Evolutionary conservation across 2,888 invertebrate species (phyloP), one percentile per base, ranked within the genome.

Genomic region (Schizaphis graminum): DNA sequence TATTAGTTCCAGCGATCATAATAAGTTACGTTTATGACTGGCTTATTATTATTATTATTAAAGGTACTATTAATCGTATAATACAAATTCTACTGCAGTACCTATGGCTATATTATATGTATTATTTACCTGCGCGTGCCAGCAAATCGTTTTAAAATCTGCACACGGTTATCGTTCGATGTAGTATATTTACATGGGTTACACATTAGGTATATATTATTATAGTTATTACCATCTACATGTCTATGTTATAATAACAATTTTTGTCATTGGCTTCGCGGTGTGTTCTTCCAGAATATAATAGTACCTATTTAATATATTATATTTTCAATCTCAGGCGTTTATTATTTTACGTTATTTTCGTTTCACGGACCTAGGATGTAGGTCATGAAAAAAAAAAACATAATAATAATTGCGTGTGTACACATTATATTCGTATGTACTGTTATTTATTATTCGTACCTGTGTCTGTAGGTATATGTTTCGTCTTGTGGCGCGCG

Each of bases 1-100:
- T 88, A 93, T 93, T 93, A 93, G 92, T 93, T 93, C 92, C 89
- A 93, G 89, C 77, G 61, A 88, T 89, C 67, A 92, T 92, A 61
- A 92, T 92, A 67, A 53, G 77, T 91, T 91, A 87, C 87, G 92
- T 92, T 86, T 92, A 57, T 87, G 47, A 87, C 85, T 87, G 61
- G 86, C 47, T 92, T 47, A 56, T 91, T 92, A 61, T 86, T 91
- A 86, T 91, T 91, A 53, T 84, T 91, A 53, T 49, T n/a, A n/a
- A n/a, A 91, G 44, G 61, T 84, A 84, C 44, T 84, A 84, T 91
- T 44, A 89, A 26, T 61, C 41, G 47, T 61, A 89, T 61, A 77
- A 35, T 41, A 89, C 88, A 89, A 89, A 89, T 56, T 26, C 88
- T 41, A 35, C 53, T n/a, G 8, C 21, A 49, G 7, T 77, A 77